Base-by-base conservation (phyloP, 2,888 invertebrate genomes). In the Argynnis bischoffii region DNA sequence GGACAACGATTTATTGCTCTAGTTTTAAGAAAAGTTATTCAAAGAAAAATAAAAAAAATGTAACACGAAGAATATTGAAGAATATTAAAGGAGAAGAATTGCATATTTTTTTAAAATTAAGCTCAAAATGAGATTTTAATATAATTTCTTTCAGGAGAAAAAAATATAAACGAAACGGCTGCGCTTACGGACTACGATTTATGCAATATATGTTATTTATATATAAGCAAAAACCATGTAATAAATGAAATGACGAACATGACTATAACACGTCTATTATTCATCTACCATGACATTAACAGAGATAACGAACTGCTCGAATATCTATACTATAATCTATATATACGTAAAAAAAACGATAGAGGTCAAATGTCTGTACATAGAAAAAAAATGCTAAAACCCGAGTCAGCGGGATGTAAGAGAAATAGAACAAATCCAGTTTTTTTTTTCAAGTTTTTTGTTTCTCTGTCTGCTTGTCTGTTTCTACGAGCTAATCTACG, bases 111-210 rank as follows among this genome's bases (percentile, higher is more conserved):
- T 57, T 57, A 3, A 59, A 57, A 56, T 56, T 71, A 63, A 71
- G 70, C 69, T 69, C 72, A 72, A 69, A 74, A 72, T 55, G 69
- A 73, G 69, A 64, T 57, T 51, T 13, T 53, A 71, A 41, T 47
- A 57, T 66, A 4, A 31, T 5, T 26, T 18, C 18, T 1, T 2
- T 18, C n/a, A 47, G 41, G 47, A 18, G 46, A 6, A n/a, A 16
- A 57, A 14, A 46, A 55, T 16, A n/a, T 26, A 4, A 5, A 69
- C 66, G 66, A 66, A 35, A 69, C 54, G 69, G 69, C 69, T 59
- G 63, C 47, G 55, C 16, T 59, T 55, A 66, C 21, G 69, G 69
- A 47, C 41, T 47, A 55, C 5, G 63, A 69, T 47, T 31, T 35
- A 61, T 35, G n/a, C 57, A 51, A 65, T 16, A 14, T 51, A 48